phyloP scores from a whole-genome alignment of 2,888 invertebrate genomes.

The Dione vanillae region DNA sequence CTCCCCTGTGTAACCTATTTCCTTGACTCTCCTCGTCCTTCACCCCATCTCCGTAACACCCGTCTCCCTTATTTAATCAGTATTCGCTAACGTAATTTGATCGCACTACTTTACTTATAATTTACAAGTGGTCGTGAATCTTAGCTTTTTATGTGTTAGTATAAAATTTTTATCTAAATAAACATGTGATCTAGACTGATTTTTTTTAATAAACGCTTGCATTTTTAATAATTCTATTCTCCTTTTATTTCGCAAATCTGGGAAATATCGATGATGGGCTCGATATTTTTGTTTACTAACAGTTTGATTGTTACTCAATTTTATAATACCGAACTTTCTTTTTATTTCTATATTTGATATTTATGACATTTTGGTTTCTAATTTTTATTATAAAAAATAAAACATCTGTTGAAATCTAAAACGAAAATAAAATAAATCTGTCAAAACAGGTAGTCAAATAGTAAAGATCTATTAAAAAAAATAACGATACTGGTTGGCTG shows the following conservation, averaged over 20 bases:
- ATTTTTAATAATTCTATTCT: slow-evolving; percentile 72
- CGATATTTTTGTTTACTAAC: slow-evolving; percentile 68
- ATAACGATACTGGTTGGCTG: neutral
- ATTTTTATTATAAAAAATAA: neutral
- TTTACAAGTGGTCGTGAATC: slow-evolving; percentile 72
- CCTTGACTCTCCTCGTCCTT: slow-evolving; percentile 55
- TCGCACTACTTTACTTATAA: slow-evolving; percentile 74
- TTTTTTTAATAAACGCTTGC: slow-evolving; percentile 83
- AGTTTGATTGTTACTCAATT: slow-evolving; percentile 35
- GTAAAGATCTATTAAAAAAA: neutral
- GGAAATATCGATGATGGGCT: slow-evolving; percentile 70
- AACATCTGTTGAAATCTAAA: no score
- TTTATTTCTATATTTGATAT: neutral
- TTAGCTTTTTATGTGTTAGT: slow-evolving; percentile 69
- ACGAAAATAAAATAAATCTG: no score
- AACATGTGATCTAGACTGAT: slow-evolving; percentile 78
- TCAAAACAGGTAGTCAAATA: neutral
- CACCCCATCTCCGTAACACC: slow-evolving; percentile 53
- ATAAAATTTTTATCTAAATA: slow-evolving; percentile 57
- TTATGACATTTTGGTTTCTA: neutral
- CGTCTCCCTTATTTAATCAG: slow-evolving; percentile 70
- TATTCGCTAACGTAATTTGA: slow-evolving; percentile 77
- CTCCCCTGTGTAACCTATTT: slow-evolving; percentile 46
- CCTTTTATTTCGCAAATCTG: slow-evolving; percentile 59
- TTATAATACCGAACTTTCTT: neutral